Percentiles rank a stretch among this genome's conserved stretches.
Conservation (phyloP, 2,797 vertebrate genomes). For the Bovichtus diacanthus region DNA sequence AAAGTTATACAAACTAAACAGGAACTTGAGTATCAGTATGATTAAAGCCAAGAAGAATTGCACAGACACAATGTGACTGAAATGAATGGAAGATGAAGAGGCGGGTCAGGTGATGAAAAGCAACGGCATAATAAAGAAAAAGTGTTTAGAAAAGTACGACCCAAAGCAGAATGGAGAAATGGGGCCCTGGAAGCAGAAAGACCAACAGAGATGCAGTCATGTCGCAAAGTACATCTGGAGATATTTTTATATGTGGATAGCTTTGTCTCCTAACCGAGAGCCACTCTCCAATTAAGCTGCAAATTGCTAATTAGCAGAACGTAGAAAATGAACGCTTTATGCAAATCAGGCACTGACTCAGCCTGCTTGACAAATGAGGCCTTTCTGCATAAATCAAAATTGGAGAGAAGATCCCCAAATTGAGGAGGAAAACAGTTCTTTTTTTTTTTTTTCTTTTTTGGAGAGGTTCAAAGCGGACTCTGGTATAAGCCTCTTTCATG, state of each 20-base stretch:
- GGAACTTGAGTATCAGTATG: not conserved
- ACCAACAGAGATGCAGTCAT: slow-evolving; percentile 36
- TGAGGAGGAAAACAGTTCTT: slow-evolving; percentile 73
- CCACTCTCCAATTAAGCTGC: slow-evolving; percentile 89
- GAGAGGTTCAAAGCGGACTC: slow-evolving; percentile 87
- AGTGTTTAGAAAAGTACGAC: not conserved
- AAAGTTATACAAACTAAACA: not conserved
- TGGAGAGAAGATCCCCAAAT: slow-evolving; percentile 83
- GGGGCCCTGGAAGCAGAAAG: slow-evolving; percentile 15
- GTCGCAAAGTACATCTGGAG: slow-evolving; percentile 76
- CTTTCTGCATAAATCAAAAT: slow-evolving; percentile 87
- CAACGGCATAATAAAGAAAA: not conserved
- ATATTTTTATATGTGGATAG: slow-evolving; percentile 84
- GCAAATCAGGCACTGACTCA: slow-evolving; percentile 89
- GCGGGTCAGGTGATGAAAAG: slow-evolving; percentile 10
- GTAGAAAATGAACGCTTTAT: slow-evolving; percentile 88
- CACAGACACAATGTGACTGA: not conserved
- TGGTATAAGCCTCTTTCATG: slow-evolving; percentile 89
- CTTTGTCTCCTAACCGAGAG: slow-evolving; percentile 86
- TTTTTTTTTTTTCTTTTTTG: slow-evolving; percentile 71
- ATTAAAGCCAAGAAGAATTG: not conserved
- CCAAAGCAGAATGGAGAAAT: slow-evolving; percentile 12
- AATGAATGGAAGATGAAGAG: not conserved
- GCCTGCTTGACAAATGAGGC: slow-evolving; percentile 88
- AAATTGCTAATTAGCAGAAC: slow-evolving; percentile 91